Evolutionary conservation across 2,797 vertebrate species (phyloP).

Genomic region (Lepilemur septentrionalis): DNA sequence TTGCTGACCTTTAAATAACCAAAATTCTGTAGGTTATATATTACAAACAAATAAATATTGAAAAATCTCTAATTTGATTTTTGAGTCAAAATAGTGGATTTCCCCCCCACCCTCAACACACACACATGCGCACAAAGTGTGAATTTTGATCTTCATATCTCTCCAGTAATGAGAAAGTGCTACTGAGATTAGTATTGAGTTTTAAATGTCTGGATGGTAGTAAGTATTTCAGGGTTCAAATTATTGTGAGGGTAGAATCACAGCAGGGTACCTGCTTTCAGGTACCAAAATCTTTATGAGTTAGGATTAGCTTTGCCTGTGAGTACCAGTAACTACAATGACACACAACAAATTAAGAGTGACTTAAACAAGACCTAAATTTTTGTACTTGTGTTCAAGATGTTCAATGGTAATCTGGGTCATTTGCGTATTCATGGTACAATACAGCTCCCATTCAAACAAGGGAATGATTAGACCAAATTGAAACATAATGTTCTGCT

Average conservation of each 20-base stretch:
- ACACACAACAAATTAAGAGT: background rate
- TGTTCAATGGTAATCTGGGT: background rate
- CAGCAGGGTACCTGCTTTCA: too few species aligned
- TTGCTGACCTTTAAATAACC: conserved; percentile 59
- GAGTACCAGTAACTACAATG: background rate
- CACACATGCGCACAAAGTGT: background rate
- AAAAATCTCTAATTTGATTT: conserved; percentile 48
- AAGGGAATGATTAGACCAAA: conserved; percentile 56
- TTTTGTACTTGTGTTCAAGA: background rate
- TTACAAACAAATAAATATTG: background rate
- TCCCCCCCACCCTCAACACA: rapidly evolving
- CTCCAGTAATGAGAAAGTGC: background rate
- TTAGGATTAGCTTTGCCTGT: background rate
- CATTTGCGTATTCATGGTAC: conserved; percentile 41
- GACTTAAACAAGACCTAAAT: background rate
- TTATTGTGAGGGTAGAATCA: conserved; percentile 20
- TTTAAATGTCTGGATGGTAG: conserved; percentile 69
- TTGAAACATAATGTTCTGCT: conserved; percentile 41
- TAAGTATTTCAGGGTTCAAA: background rate
- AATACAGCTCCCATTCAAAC: conserved; percentile 15
- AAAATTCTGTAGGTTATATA: conserved; percentile 51
- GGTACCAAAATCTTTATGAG: background rate
- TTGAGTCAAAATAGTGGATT: conserved; percentile 55
- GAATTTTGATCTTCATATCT: conserved; percentile 35
- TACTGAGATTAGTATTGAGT: conserved; percentile 63